phyloP scores from a whole-genome alignment of 92 coral and sea anemone genomes.

The Siderastrea radians region DNA sequence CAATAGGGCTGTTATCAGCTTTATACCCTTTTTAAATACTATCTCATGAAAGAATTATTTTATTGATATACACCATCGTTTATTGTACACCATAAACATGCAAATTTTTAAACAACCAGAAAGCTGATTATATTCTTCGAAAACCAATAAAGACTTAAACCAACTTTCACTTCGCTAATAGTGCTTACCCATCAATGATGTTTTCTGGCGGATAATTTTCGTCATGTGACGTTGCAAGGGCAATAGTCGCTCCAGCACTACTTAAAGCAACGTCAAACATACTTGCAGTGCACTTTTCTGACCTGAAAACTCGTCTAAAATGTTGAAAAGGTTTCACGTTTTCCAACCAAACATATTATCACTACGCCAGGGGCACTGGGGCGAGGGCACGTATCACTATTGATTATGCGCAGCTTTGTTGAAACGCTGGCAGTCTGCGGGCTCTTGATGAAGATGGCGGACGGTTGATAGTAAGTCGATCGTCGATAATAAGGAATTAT shows the following conservation, averaged over 20 bases:
- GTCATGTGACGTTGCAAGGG: conserved; percentile 86
- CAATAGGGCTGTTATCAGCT: too few species aligned
- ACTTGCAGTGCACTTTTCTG: neutral
- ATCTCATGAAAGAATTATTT: too few species aligned
- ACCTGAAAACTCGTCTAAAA: neutral
- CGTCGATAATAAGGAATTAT: too few species aligned
- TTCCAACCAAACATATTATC: neutral
- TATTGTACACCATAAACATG: too few species aligned
- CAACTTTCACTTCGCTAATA: neutral
- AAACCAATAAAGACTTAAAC: too few species aligned
- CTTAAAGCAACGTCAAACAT: conserved; percentile 96
- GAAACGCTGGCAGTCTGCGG: conserved; percentile 11
- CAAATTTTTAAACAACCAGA: too few species aligned
- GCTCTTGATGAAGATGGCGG: conserved; percentile 44
- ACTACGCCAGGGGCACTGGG: neutral
- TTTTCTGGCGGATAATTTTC: conserved; percentile 96
- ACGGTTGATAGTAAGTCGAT: neutral
- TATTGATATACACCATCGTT: neutral
- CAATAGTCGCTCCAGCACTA: conserved; percentile 90
- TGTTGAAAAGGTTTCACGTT: neutral
- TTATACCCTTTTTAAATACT: too few species aligned
- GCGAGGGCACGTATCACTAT: neutral
- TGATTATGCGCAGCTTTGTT: neutral
- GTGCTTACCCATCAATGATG: conserved; percentile 92
- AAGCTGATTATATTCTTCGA: too few species aligned